Evolutionary conservation across 1,140 invertebrate genomes (phyloP).

Genomic region (Drosophila lini): DNA sequence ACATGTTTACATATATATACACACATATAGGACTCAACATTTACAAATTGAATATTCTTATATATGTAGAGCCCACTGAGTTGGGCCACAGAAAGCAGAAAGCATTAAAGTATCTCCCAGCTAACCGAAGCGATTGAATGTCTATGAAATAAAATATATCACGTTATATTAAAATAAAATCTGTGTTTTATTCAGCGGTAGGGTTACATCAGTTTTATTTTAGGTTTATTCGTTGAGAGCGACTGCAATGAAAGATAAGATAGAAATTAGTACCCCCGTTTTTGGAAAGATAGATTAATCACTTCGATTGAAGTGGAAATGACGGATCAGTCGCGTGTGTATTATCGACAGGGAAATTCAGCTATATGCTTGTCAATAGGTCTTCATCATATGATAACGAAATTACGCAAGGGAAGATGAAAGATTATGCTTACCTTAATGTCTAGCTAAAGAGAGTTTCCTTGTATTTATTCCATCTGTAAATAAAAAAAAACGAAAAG

Average conservation of each 20-base stretch:
- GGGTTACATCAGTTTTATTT: constrained; percentile 17
- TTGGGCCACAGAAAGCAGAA: constrained; percentile 33
- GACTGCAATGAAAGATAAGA: constrained; percentile 25
- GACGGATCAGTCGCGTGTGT: constrained; percentile 39
- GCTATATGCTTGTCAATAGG: constrained; percentile 54
- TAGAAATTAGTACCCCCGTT: background rate
- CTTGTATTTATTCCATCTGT: background rate
- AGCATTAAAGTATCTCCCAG: constrained; percentile 57
- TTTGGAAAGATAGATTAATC: constrained; percentile 3
- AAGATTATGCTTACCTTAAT: constrained; percentile 2
- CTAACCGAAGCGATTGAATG: constrained; percentile 60
- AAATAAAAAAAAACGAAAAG: background rate
- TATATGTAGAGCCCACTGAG: constrained; percentile 46
- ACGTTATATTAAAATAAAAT: constrained; percentile 68
- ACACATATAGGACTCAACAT: constrained; percentile 49
- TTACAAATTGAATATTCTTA: constrained; percentile 71
- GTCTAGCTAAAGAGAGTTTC: background rate
- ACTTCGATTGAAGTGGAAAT: background rate
- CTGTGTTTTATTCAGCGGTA: constrained; percentile 32
- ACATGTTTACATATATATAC: constrained; percentile 48
- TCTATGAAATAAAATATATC: constrained; percentile 81
- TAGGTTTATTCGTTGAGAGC: background rate
- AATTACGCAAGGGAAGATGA: background rate
- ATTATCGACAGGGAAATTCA: constrained; percentile 40
- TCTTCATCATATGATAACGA: constrained; percentile 30